A percentile compares a stretch with the other conserved stretches of the same genome.
Conservation (phyloP, 2,888 invertebrate genomes). For the Eristalis tenax region DNA sequence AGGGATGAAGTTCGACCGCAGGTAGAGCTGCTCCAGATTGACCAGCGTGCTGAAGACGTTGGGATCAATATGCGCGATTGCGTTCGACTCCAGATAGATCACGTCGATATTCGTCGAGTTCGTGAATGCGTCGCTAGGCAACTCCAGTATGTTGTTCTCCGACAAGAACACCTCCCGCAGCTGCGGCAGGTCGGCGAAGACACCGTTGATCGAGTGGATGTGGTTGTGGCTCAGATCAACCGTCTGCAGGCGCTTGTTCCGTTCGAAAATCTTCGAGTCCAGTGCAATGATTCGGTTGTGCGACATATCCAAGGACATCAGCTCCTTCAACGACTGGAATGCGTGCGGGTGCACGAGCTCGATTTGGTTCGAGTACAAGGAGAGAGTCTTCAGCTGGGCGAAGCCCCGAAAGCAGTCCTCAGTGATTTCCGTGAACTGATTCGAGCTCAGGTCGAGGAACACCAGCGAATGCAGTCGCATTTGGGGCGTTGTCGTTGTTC, state of each 20-base stretch:
- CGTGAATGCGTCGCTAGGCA: conserved; percentile 90
- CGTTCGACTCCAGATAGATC: conserved; percentile 93
- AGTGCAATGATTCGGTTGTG: conserved; percentile 92
- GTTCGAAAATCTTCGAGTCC: conserved; percentile 88
- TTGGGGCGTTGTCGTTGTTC: conserved; percentile 75
- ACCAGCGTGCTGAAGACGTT: conserved; percentile 89
- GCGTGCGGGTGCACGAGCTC: conserved; percentile 89
- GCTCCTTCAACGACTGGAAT: conserved; percentile 87
- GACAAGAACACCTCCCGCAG: conserved; percentile 92
- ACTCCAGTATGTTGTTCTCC: conserved; percentile 93
- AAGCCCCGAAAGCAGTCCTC: conserved; percentile 90
- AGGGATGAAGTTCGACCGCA: conserved; percentile 93
- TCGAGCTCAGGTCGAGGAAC: conserved; percentile 92
- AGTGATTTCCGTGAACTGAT: conserved; percentile 89
- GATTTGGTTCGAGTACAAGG: conserved; percentile 92
- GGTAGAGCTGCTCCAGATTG: conserved; percentile 90
- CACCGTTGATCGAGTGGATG: conserved; percentile 91
- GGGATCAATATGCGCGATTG: conserved; percentile 88
- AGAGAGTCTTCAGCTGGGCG: conserved; percentile 89
- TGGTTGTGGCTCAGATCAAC: conserved; percentile 95
- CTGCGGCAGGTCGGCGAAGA: conserved; percentile 90
- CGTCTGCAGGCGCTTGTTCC: conserved; percentile 89
- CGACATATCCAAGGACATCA: conserved; percentile 93
- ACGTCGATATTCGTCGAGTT: conserved; percentile 89
- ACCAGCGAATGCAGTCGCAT: conserved; percentile 86